Base-by-base conservation (phyloP, 2,888 invertebrate genomes). In the Crossocerus cetratus region DNA sequence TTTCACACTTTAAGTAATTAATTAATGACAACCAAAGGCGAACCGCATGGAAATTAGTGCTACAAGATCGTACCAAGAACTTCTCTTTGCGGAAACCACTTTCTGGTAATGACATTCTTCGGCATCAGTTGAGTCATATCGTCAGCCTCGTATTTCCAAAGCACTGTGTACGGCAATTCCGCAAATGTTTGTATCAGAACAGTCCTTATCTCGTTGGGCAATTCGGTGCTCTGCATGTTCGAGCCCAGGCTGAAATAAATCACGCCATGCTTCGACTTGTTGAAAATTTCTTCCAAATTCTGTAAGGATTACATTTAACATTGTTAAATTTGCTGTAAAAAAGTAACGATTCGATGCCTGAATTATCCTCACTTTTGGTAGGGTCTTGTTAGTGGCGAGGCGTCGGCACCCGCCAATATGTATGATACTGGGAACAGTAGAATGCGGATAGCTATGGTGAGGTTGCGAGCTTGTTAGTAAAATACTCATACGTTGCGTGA, bases 381-480 rank as follows among this genome's bases (percentile, higher is more conserved):
- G 5, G 1, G 2, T 18, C 0, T 21, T 18, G 0, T 53, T 54
- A 14, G 18, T 18, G 1, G 13, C 13, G 0, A 3, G 14, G 18
- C n/a, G 21, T 44, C 62, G 72, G 54, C 14, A 62, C 16, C 93
- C 93, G 3, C 92, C 92, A 71, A 93, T 83, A 82, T 92, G 91
- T 43, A 93, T 83, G 14, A 92, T 88, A 67, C 91, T 91, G 1
- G 92, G 91, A 0, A 91, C 90, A 60, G 90, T 75, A 1, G 92
- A 89, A 61, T 91, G 91, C 0, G 91, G 89, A 1, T 92, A 92
- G 64, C 90, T 91, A 32, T 92, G 78, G 5, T 92, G 91, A 74
- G 91, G 92, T 85, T 92, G 92, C 20, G 91, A 91, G 78, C 92
- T 92, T 0, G 92, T 86, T 72, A 92, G 88, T 61, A 91, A 77